Base-by-base conservation (phyloP, 92 coral and sea anemone species). In the Heliopora coerulea region DNA sequence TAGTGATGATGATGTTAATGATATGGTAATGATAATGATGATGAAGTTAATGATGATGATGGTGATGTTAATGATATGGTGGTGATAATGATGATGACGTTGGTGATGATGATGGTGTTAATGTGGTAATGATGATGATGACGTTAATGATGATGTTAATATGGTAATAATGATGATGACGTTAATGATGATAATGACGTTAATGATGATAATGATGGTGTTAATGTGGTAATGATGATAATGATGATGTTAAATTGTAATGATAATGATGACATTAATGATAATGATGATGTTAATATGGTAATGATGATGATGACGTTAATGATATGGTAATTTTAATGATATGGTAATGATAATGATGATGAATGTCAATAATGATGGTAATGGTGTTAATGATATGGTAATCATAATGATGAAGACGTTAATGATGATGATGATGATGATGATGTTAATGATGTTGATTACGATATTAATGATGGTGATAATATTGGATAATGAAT, bases 81-180 rank as follows among this genome's bases (percentile, higher is more conserved):
- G 54, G 8, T 74, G 79, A 56, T 30, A 40, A 14, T 49, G 23
- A 46, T 59, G 54, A 29, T 32, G 75, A 46, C 7, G 1, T 2
- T 68, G 58, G 25, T 72, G 69, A 26, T 72, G 78, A 12, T 68
- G 75, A 39, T 68, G 59, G 14, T 23, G 75, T 3, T 35, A 17
- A 5, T 59, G 21, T 79, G 35, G 27, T 17, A 21, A 56, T 33
- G 19, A 37, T 30, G 56, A 23, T 65, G 29, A 17, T 23, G 29
- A n/a, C n/a, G n/a, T n/a, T n/a, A n/a, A n/a, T n/a, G n/a, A n/a
- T n/a, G n/a, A n/a, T n/a, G n/a, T n/a, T n/a, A n/a, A n/a, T n/a
- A 37, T 30, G 56, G 21, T 65, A 14, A 17, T 23, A 14, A 17
- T 42, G 44, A 28, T 35, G 46, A 26, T 52, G 39, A 19, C 21